Percentiles rank a stretch among this genome's conserved stretches.
These are phyloP conservation scores for Sapajus apella DNA, from an alignment of 2,113 vertebrate genomes.

Conservation along the genomic window DNA sequence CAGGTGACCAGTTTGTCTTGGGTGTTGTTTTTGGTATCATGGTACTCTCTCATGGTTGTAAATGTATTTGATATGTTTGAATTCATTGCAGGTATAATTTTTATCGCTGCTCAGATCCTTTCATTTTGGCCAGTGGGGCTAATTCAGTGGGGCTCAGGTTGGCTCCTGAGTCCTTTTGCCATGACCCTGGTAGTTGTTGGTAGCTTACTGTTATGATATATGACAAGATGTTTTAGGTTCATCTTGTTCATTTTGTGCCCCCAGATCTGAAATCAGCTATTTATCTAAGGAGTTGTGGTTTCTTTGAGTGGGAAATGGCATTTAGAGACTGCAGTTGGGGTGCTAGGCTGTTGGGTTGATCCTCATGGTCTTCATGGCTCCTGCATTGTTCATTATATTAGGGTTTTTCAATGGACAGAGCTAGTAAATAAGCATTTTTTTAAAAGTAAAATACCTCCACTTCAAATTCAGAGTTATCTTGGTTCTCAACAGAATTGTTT, in stretches of 20 bases:
- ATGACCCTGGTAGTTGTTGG: not conserved
- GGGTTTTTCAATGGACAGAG: not conserved
- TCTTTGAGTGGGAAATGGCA: constrained; percentile 21
- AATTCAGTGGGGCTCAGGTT: not conserved
- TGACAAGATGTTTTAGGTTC: not conserved
- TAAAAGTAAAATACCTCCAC: not conserved
- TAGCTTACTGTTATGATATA: not conserved
- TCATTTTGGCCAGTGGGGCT: not conserved
- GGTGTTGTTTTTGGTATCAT: not conserved
- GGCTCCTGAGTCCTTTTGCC: not conserved
- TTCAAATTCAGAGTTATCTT: constrained; percentile 17
- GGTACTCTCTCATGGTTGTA: not conserved
- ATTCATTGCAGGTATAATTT: not conserved
- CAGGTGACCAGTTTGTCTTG: not conserved
- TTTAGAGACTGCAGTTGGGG: not conserved
- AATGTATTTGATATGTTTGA: constrained; percentile 8
- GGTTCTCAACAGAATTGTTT: constrained; percentile 5
- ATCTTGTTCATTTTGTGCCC: constrained; percentile 19
- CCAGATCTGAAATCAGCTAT: not conserved
- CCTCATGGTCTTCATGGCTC: not conserved
- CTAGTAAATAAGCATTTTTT: not conserved
- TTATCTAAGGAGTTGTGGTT: not conserved
- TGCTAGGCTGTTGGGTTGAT: not conserved
- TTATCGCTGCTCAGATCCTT: constrained; percentile 8
- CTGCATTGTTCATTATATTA: not conserved